Evolutionary conservation across 2,888 invertebrate genomes (phyloP).

Genomic region (Mythimna impura): DNA sequence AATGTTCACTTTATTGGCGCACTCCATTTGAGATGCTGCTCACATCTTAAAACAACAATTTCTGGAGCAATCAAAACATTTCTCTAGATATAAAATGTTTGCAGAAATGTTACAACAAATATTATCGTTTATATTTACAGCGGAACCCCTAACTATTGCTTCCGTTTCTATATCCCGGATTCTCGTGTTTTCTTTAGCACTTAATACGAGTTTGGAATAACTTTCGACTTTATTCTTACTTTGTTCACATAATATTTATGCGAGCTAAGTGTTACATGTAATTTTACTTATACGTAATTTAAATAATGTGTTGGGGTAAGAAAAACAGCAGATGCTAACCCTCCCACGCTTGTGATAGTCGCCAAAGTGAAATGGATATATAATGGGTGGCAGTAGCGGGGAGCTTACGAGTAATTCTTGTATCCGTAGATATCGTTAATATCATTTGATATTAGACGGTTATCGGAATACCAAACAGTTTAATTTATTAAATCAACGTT

Average conservation of each 20-base stretch:
- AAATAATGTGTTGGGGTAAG: slow-evolving; percentile 55
- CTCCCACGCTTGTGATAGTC: slow-evolving; percentile 44
- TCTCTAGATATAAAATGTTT: slow-evolving; percentile 28
- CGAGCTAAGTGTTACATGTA: slow-evolving; percentile 55
- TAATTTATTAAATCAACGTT: slow-evolving; percentile 35
- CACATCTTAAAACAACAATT: slow-evolving; percentile 45
- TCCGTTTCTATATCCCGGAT: slow-evolving; percentile 23
- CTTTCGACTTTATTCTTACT: slow-evolving; percentile 47
- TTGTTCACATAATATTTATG: slow-evolving; percentile 46
- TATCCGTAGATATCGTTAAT: slow-evolving; percentile 33
- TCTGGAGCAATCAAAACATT: slow-evolving; percentile 36
- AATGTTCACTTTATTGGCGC: slow-evolving; percentile 24
- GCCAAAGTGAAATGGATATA: slow-evolving; percentile 37
- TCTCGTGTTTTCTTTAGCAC: slow-evolving; percentile 37
- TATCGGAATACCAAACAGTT: slow-evolving; percentile 33
- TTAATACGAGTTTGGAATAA: slow-evolving; percentile 49
- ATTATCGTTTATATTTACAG: slow-evolving; percentile 25
- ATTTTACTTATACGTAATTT: slow-evolving; percentile 57
- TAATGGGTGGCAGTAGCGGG: slow-evolving; percentile 30
- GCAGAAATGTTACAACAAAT: slow-evolving; percentile 24
- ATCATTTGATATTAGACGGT: slow-evolving; percentile 35
- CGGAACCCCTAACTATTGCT: slow-evolving; percentile 26
- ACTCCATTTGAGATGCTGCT: slow-evolving; percentile 23
- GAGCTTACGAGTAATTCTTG: slow-evolving; percentile 35
- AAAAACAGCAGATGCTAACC: slow-evolving; percentile 52